Evolutionary conservation across 2,113 vertebrate species (phyloP), one percentile per base, ranked within the genome.

Genomic region (Thalassarche chlororhynchos): DNA sequence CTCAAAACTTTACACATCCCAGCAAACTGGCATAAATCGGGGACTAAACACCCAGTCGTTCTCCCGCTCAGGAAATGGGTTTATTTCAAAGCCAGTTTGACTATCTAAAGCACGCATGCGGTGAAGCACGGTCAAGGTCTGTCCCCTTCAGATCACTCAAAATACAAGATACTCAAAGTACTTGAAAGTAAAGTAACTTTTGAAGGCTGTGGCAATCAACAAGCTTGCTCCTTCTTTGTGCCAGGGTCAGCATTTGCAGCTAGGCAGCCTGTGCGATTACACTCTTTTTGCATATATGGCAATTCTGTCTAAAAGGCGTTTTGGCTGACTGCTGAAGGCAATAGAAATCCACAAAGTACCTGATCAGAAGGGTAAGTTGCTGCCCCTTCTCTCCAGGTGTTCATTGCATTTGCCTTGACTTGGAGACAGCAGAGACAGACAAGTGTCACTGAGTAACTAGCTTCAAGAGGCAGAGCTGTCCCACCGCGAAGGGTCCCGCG

Each of bases 381-480:
- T n/a, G 5, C 38, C 61, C 64, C 20, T 44, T 86, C 31, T 70
- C 80, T 75, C 13, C 24, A 40, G 21, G 28, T 3, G 14, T 44
- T 61, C 49, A 32, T 3, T 60, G 32, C 12, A 26, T 61, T 61
- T 84, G 16, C 12, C 42, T 54, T 49, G 42, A 54, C 21, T 15
- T 25, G 42, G 20, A 74, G n/a, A 10, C 1, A 2, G 64, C 19
- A 62, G 42, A 47, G 21, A 38, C 51, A 47, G 19, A 4, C 14
- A 26, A 36, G n/a, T 13, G 29, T 8, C 49, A 32, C 24, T 0
- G 0, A 65, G 47, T 9, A 1, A 49, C 21, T 0, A 12, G 29
- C 54, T 83, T 52, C 31, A 76, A 17, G 32, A 82, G 3, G 47
- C 62, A 79, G 55, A 36, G 58, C 64, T 55, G 60, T 70, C 29